These are phyloP conservation scores for Phodopus roborovskii DNA, from an alignment of 2,113 vertebrate species.

Conservation along the genomic window DNA sequence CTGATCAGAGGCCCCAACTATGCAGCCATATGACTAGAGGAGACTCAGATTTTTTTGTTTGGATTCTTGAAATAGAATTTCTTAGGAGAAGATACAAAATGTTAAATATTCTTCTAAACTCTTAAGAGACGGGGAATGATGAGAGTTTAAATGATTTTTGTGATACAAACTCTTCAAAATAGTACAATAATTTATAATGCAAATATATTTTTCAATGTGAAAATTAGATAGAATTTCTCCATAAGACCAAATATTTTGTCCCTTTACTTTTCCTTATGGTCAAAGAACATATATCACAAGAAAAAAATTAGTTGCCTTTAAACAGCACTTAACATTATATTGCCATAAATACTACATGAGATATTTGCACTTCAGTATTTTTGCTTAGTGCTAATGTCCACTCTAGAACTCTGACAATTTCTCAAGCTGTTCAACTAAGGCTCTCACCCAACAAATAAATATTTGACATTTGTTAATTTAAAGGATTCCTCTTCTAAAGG, in stretches of 20 bases:
- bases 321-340: conserved; percentile 41
- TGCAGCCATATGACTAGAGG: conserved; percentile 36
- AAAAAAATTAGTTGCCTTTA: conserved; percentile 19
- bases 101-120: conserved; percentile 36
- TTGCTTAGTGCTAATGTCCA: not conserved
- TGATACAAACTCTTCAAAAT: conserved; percentile 34
- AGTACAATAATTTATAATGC: conserved; percentile 59
- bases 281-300: conserved; percentile 27
- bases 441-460: conserved; percentile 43
- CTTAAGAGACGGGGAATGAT: not conserved
- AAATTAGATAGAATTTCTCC: conserved; percentile 45
- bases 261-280: conserved; percentile 51
- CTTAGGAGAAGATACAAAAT: conserved; percentile 36
- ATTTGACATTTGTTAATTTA: conserved; percentile 60
- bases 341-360: conserved; percentile 15
- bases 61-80: conserved; percentile 46
- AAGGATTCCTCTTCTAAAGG: conserved; percentile 43
- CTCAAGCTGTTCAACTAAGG: conserved; percentile 24
- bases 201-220: conserved; percentile 33
- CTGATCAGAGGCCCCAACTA: conserved; percentile 63
- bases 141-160: conserved; percentile 49
- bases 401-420: conserved; percentile 33
- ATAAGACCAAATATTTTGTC: conserved; percentile 33
- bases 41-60: conserved; percentile 47
- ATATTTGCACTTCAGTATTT: conserved; percentile 47